These are phyloP conservation scores for Chaetura pelagica DNA, from an alignment of 2,113 vertebrate genomes.

Conservation along the genomic window DNA sequence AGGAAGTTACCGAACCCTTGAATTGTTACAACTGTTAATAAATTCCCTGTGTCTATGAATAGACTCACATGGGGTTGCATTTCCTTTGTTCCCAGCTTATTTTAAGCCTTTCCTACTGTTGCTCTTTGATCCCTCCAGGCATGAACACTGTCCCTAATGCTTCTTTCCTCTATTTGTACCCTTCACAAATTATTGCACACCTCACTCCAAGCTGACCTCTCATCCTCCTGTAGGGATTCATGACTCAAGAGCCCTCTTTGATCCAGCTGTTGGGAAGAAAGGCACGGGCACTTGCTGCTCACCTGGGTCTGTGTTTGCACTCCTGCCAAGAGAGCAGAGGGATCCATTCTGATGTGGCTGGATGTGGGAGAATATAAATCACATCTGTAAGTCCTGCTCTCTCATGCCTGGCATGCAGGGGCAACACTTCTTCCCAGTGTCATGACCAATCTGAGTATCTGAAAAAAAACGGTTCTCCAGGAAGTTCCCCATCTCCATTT, in stretches of 20 bases:
- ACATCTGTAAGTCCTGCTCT: neutral
- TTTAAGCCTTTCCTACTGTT: conserved; percentile 10
- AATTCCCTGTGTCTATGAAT: neutral
- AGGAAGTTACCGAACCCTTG: neutral
- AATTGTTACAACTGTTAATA: neutral
- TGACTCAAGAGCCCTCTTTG: neutral
- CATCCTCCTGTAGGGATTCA: neutral
- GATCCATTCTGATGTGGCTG: neutral
- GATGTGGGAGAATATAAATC: neutral
- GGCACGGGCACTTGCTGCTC: neutral
- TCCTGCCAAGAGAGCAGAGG: accelerated
- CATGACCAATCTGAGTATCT: neutral
- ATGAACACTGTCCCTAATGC: neutral
- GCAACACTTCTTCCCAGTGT: neutral
- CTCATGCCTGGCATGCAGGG: accelerated
- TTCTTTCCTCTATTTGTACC: neutral
- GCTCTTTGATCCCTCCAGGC: neutral
- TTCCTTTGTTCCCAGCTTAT: neutral
- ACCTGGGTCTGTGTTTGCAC: accelerated
- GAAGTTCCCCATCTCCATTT: neutral
- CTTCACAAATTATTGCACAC: neutral
- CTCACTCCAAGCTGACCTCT: neutral
- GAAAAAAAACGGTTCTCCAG: neutral
- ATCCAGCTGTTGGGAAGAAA: neutral
- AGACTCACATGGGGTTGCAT: neutral